Evolutionary conservation across 2,888 invertebrate genomes (phyloP), one percentile per base, ranked within the genome.

Genomic region (Plagiodera versicolora): DNA sequence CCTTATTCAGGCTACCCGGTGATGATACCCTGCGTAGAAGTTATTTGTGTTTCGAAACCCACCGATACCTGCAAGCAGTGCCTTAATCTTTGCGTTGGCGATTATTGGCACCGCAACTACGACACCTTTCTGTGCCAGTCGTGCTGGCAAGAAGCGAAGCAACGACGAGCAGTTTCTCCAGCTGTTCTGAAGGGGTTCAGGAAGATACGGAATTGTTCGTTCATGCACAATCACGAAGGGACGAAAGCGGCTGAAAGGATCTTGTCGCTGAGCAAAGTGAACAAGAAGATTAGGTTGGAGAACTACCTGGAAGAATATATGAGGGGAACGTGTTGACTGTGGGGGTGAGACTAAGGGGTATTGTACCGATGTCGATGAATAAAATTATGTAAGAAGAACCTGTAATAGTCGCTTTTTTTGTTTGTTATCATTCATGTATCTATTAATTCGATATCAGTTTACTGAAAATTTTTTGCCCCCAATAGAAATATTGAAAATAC

Each of bases 31-130:
- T 78, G 79, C 1, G 80, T 83, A 1, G 79, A 81, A 71, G 72
- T 80, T 16, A 76, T 80, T 58, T 84, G 84, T 64, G 75, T 79
- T 45, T 72, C 76, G 5, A 71, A 68, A 51, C 80, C 81, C 48
- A 65, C 56, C 8, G 81, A 83, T 63, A 62, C 67, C 24, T 84
- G 84, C 62, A 72, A 74, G 32, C 72, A 79, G 60, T 84, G 84
- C 65, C 72, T 75, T 1, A 68, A 72, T 61, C 69, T 77, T 20
- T 81, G 82, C 48, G 55, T 69, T 8, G 81, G 82, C 0, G 84
- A 84, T 74, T 83, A 83, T 65, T 84, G 83, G 83, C 82, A 83
- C 18, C 65, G 66, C 56, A 71, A 77, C 47, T 69, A 75, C 56
- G 64, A 68, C 1, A 66, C 71, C 17, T 83, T 80, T 63, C 70